Percentiles rank a stretch among this genome's conserved stretches.
Conservation (phyloP, 2,888 invertebrate species). For the Aricia artaxerxes region DNA sequence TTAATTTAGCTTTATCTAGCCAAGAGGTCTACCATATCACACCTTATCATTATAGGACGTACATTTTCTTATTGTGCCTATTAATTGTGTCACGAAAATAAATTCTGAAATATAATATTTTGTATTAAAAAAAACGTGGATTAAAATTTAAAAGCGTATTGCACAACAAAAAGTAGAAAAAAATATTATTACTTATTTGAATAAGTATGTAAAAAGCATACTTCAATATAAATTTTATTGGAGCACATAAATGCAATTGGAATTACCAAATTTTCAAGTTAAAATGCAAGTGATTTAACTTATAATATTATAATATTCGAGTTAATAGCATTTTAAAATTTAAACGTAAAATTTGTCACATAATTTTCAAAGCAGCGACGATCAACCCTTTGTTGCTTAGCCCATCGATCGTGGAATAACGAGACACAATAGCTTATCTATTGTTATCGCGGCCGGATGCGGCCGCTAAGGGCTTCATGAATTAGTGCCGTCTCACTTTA, state of each 20-base stretch:
- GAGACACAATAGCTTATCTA: no score
- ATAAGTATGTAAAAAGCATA: no score
- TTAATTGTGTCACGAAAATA: not conserved
- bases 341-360: not conserved
- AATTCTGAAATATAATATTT: not conserved
- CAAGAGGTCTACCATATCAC: constrained; percentile 14
- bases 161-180: no score
- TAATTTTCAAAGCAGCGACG: no score
- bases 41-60: not conserved
- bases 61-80: not conserved
- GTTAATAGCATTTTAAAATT: not conserved
- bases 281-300: not conserved
- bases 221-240: not conserved
- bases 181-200: no score
- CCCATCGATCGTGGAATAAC: no score
- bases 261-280: not conserved
- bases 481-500: no score
- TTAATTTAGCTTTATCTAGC: not conserved
- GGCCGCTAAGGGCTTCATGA: no score
- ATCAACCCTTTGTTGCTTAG: no score
- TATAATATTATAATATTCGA: not conserved
- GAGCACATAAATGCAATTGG: not conserved
- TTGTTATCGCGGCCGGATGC: no score
- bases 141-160: no score
- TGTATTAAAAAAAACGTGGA: not conserved